These are phyloP conservation scores for Aphrocallistes beatrix DNA, from an alignment of 37 sponge, comb jelly and placozoan species.

Conservation along the genomic window DNA sequence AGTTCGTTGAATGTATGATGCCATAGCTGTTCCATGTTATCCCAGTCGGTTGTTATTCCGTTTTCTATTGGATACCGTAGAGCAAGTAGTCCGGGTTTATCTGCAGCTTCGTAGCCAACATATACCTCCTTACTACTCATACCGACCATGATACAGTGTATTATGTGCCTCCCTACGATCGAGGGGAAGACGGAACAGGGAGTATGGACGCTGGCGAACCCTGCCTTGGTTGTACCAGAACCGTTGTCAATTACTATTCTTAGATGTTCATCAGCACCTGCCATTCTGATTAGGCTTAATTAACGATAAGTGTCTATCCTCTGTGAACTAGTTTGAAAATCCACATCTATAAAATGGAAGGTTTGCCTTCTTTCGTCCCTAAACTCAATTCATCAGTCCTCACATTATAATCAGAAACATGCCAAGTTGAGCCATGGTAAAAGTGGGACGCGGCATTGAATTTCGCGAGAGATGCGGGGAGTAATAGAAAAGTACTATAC, in stretches of 20 bases:
- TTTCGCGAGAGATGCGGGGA: no score
- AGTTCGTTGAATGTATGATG: slow-evolving; percentile 46
- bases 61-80: slow-evolving; percentile 50
- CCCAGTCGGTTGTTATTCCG: slow-evolving; percentile 56
- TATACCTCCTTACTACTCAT: slow-evolving; percentile 57
- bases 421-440: no score
- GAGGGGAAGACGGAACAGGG: slow-evolving; percentile 72
- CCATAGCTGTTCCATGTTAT: slow-evolving; percentile 53
- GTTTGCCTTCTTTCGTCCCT: no score
- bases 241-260: slow-evolving; percentile 31
- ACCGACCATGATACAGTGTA: slow-evolving; percentile 35
- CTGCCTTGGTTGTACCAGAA: slow-evolving; percentile 56
- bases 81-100: slow-evolving; percentile 46
- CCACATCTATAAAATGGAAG: no score
- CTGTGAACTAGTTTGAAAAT: no score
- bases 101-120: slow-evolving; percentile 52
- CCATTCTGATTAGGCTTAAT: no score
- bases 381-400: no score
- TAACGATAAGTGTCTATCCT: no score
- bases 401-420: no score
- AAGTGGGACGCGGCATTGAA: no score
- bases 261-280: neutral
- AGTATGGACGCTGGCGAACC: slow-evolving; percentile 74
- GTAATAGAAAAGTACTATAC: no score
- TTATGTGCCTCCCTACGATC: slow-evolving; percentile 68